A percentile compares a stretch with the other conserved stretches of the same genome.
Evolutionary conservation across 2,113 vertebrate genomes (phyloP).

Genomic region (Myrmophylax atrothorax): DNA sequence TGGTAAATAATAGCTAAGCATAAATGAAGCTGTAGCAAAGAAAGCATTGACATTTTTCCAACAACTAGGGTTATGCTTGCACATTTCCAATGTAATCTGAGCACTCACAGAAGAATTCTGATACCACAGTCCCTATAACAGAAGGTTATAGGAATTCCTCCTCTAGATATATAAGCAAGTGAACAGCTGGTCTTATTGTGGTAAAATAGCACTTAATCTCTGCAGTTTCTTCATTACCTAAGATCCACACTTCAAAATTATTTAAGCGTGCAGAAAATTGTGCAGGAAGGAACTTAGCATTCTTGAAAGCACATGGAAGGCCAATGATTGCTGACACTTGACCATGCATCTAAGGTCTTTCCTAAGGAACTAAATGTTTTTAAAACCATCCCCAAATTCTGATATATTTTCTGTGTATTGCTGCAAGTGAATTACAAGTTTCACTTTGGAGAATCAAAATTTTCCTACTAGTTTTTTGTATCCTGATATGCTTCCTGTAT

Average conservation of each 20-base stretch:
- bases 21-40: background rate
- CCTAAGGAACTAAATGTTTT: background rate
- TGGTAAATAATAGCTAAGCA: background rate
- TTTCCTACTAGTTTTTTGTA: background rate
- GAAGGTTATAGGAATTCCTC: background rate
- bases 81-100: background rate
- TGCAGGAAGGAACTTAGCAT: background rate
- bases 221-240: background rate
- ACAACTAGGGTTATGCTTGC: background rate
- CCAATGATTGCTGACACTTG: background rate
- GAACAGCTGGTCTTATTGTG: background rate
- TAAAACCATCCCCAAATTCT: background rate
- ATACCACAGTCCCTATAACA: background rate
- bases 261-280: background rate
- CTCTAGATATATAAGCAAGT: background rate
- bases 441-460: background rate
- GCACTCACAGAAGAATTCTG: background rate
- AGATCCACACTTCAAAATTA: background rate
- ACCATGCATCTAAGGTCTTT: background rate
- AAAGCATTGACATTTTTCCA: background rate
- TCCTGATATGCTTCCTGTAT: background rate
- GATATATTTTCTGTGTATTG: background rate
- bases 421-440: background rate
- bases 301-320: background rate
- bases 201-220: background rate